Evolutionary conservation across 1,140 invertebrate species (phyloP).

Genomic region (Cyrtorhinus lividipennis): DNA sequence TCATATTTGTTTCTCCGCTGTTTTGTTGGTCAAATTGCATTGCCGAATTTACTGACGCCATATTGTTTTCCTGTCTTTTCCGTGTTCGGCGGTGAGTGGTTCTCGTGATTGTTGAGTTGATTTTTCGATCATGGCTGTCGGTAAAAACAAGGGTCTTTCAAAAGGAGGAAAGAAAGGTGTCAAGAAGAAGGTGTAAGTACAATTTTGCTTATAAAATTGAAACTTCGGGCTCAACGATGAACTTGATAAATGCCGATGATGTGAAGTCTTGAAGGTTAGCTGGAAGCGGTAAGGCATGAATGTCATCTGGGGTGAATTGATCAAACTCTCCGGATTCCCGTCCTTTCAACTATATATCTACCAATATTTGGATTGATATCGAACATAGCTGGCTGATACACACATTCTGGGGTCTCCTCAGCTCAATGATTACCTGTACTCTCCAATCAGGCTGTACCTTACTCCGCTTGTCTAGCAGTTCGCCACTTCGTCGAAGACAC

Average conservation of each 20-base stretch:
- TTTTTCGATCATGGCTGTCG: conserved; percentile 80
- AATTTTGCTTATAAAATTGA: conserved; percentile 10
- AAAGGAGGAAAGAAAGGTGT: conserved; percentile 98
- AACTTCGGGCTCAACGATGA: not conserved
- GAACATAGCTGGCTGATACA: not conserved
- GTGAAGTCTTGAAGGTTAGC: not conserved
- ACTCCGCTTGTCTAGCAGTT: too few species aligned
- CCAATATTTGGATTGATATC: not conserved
- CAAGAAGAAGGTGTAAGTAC: conserved; percentile 98
- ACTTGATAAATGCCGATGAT: not conserved
- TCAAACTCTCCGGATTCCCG: too few species aligned
- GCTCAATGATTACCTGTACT: not conserved
- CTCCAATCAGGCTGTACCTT: not conserved
- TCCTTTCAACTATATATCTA: not conserved
- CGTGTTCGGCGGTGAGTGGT: too few species aligned
- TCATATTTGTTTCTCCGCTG: too few species aligned
- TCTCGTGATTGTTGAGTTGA: too few species aligned
- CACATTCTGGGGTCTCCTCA: not conserved
- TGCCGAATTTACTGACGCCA: too few species aligned
- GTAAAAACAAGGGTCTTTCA: conserved; percentile 97
- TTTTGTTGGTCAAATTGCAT: too few species aligned
- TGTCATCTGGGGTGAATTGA: too few species aligned
- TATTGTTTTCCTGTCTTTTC: too few species aligned
- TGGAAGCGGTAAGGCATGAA: too few species aligned
- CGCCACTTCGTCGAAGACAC: too few species aligned